Conservation (phyloP, 2,113 vertebrate species). For the Alces alces region DNA sequence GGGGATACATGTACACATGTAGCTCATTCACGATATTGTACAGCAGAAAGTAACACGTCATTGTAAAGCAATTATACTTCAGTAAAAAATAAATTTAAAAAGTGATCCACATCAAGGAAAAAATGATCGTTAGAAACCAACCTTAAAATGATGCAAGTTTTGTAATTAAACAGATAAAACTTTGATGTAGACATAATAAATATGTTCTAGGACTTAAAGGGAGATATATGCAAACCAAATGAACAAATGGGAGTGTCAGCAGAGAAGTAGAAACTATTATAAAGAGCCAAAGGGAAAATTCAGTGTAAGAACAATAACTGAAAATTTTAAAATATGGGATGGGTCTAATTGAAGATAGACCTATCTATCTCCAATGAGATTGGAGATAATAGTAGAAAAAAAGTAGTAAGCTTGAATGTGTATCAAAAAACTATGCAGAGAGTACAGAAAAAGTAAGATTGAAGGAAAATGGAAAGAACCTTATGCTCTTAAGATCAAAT, state of each 20-base stretch:
- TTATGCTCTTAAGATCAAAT: not conserved
- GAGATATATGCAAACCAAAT: not conserved
- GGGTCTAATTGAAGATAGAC: not conserved
- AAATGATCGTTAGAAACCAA: not conserved
- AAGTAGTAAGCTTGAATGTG: not conserved
- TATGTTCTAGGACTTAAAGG: not conserved
- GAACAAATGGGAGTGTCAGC: not conserved
- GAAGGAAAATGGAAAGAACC: not conserved
- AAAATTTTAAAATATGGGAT: not conserved
- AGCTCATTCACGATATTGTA: not conserved
- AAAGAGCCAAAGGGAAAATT: not conserved
- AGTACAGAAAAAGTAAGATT: not conserved
- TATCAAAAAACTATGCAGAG: not conserved
- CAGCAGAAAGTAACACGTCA: not conserved
- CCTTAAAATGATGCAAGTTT: not conserved
- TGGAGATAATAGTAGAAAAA: not conserved
- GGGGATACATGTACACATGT: not conserved
- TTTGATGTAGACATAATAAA: not conserved
- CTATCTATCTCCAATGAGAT: not conserved
- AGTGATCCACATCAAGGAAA: not conserved
- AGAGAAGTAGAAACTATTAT: not conserved
- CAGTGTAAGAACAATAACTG: not conserved
- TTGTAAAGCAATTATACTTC: not conserved
- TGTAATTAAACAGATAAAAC: not conserved
- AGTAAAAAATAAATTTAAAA: not conserved